These are phyloP conservation scores for Larimichthys crocea DNA, from an alignment of 2,113 vertebrate genomes.

Conservation along the genomic window DNA sequence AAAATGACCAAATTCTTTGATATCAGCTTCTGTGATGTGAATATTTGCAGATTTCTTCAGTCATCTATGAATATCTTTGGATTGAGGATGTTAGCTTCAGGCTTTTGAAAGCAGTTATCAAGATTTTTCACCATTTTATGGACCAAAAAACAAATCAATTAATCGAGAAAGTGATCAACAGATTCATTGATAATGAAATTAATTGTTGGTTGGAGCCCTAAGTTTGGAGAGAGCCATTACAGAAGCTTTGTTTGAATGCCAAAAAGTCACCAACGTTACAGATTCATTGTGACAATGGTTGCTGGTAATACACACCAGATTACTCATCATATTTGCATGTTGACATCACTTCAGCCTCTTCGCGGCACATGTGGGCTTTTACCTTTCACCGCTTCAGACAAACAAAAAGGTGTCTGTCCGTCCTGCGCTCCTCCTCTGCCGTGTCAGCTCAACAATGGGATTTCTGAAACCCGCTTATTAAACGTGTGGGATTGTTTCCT, in stretches of 20 bases:
- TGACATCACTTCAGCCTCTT: neutral
- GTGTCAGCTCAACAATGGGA: constrained; percentile 57
- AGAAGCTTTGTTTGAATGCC: constrained; percentile 15
- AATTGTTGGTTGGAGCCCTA: too few species aligned
- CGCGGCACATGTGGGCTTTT: constrained; percentile 32
- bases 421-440: constrained; percentile 50
- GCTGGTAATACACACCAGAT: constrained; percentile 22
- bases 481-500: constrained; percentile 64
- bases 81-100: too few species aligned
- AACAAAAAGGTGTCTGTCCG: constrained; percentile 44
- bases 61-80: too few species aligned
- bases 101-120: too few species aligned
- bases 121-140: too few species aligned
- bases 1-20: too few species aligned
- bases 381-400: constrained; percentile 33
- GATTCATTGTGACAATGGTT: constrained; percentile 1
- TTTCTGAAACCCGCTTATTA: constrained; percentile 55
- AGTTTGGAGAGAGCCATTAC: neutral
- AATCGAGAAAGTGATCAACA: too few species aligned
- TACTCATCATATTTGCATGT: constrained; percentile 27
- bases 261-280: constrained; percentile 1
- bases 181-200: too few species aligned
- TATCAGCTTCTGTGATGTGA: too few species aligned
- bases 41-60: too few species aligned
- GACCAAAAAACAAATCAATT: too few species aligned